Evolutionary conservation across 1,140 invertebrate genomes (phyloP).

Genomic region (Cotesia typhae): DNA sequence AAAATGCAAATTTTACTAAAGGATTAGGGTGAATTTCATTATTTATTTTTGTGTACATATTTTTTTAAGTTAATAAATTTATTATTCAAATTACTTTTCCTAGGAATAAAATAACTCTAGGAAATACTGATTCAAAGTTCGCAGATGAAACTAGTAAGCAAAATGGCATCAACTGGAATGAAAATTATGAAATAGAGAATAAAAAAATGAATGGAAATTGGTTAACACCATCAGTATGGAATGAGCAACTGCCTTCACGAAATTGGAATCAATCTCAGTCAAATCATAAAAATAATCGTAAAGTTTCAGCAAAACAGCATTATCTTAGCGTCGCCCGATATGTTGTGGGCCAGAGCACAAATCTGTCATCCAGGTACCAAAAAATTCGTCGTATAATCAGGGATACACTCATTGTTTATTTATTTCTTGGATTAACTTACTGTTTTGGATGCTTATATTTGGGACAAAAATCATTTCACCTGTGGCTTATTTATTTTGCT

Average conservation of each 20-base stretch:
- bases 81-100: background rate
- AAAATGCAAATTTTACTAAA: slow-evolving; percentile 69
- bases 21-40: slow-evolving; percentile 69
- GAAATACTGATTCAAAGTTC: slow-evolving; percentile 52
- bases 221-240: slow-evolving; percentile 57
- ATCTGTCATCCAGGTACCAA: slow-evolving; percentile 61
- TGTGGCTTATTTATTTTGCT: background rate
- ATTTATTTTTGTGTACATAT: background rate
- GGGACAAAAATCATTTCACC: slow-evolving; percentile 10
- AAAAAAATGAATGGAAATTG: slow-evolving; percentile 52
- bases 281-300: slow-evolving; percentile 51
- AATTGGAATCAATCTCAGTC: slow-evolving; percentile 51
- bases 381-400: slow-evolving; percentile 41
- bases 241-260: slow-evolving; percentile 52
- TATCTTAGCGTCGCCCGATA: slow-evolving; percentile 78
- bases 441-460: slow-evolving; percentile 8
- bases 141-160: slow-evolving; percentile 63
- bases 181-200: slow-evolving; percentile 58
- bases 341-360: slow-evolving; percentile 71
- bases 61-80: background rate
- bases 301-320: slow-evolving; percentile 76
- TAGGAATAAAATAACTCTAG: slow-evolving; percentile 57
- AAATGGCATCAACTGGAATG: slow-evolving; percentile 65
- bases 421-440: slow-evolving; percentile 9
- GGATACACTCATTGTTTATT: slow-evolving; percentile 34